phyloP scores from a whole-genome alignment of 2,113 vertebrate species.

The Sialia sialis region DNA sequence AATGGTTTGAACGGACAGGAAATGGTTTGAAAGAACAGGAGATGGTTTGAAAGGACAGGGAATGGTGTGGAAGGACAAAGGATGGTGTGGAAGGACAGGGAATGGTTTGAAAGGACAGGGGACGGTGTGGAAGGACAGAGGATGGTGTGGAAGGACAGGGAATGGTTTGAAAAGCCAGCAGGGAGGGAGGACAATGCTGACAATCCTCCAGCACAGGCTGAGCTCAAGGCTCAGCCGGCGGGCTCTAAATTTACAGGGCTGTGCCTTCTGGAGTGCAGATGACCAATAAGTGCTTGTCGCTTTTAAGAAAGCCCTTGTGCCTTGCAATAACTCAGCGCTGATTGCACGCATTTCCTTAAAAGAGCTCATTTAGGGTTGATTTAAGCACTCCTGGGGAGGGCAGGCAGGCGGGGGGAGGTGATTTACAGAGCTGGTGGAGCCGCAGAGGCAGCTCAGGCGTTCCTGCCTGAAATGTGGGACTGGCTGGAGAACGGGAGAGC shows the following conservation, averaged over 20 bases:
- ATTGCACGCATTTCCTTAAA: constrained; percentile 57
- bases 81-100: fast-evolving
- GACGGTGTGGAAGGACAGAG: neutral
- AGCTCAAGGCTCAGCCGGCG: neutral
- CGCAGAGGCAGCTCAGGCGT: neutral
- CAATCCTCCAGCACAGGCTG: neutral
- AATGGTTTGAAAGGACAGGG: neutral
- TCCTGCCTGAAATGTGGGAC: neutral
- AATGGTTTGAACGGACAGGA: neutral
- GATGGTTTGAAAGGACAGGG: fast-evolving
- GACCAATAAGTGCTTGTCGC: constrained; percentile 6
- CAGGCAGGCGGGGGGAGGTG: neutral
- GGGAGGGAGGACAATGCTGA: neutral
- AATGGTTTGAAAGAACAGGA: neutral
- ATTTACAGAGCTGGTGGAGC: neutral
- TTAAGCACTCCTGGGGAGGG: constrained; percentile 42
- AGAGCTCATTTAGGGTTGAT: constrained; percentile 49
- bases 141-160: neutral
- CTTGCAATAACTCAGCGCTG: constrained; percentile 39
- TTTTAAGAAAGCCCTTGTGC: constrained; percentile 45
- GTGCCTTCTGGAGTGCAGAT: constrained; percentile 26
- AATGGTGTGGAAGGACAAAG: fast-evolving
- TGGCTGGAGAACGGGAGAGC: neutral
- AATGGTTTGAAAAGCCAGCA: neutral
- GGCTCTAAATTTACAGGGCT: constrained; percentile 10